Evolutionary conservation across 2,113 vertebrate species (phyloP), one percentile per base, ranked within the genome.

Genomic region (Emydocephalus ijimae): DNA sequence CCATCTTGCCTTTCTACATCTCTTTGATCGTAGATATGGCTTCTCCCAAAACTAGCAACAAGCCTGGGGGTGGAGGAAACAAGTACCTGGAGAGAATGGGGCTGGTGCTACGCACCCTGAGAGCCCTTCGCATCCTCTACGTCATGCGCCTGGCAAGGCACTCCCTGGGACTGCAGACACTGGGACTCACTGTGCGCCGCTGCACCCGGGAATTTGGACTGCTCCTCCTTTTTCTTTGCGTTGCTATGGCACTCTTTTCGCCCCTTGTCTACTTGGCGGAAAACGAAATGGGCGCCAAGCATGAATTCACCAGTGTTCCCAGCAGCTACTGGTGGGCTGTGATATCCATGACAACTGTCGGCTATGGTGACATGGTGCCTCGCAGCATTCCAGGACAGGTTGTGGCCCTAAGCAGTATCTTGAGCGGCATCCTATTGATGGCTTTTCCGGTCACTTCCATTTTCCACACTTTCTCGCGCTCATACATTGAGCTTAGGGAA

Each of bases 271-370:
- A 98, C 96, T 93, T 99, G 88, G 99, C 99, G 0, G 99, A 99
- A 97, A 99, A 98, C 0, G 99, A 99, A 96, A 92, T 99, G 97
- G 99, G 99, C 15, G 99, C 98, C 94, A 98, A 98, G 96, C 99
- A 99, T 88, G 99, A 99, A 95, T 99, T 99, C 96, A 99, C 99
- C 48, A 99, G 99, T 59, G 98, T 99, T 96, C 99, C 99, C 0
- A 98, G 97, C 45, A 99, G 98, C 95, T 99, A 99, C 96, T 99
- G 99, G 99, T 99, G 99, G 99, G 99, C 99, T 0, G 99, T 99
- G 89, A 99, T 99, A 97, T 99, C 99, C 95, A 99, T 99, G 99
- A 99, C 99, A 3, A 99, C 99, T 0, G 99, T 99, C 20, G 99
- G 99, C 93, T 99, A 99, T 0, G 99, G 99, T 0, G 99, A 99